A percentile compares a stretch with the other conserved stretches of the same genome.
phyloP scores from a whole-genome alignment of 2,113 vertebrate species.

The Hepsetus odoe region DNA sequence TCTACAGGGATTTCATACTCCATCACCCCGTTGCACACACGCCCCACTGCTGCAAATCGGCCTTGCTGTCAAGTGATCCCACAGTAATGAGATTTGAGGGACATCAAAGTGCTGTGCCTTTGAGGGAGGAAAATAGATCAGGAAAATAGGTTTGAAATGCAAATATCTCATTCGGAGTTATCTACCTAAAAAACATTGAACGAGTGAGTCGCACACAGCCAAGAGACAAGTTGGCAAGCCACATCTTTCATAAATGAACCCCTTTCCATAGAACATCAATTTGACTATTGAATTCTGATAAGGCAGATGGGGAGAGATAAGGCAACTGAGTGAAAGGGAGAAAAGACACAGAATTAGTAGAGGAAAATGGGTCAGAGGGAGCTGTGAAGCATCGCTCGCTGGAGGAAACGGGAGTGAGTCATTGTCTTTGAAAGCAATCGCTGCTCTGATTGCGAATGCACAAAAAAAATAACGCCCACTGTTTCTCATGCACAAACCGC shows the following conservation, averaged over 20 bases:
- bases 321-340: background rate
- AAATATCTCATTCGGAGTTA: slow-evolving; percentile 67
- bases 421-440: slow-evolving; percentile 25
- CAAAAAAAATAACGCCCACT: background rate
- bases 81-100: slow-evolving; percentile 78
- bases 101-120: slow-evolving; percentile 75
- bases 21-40: slow-evolving; percentile 59
- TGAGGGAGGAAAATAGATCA: slow-evolving; percentile 64
- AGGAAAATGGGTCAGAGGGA: slow-evolving; percentile 38
- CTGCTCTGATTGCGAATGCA: slow-evolving; percentile 10
- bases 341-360: slow-evolving; percentile 12
- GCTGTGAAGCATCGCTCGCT: slow-evolving; percentile 19
- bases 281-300: slow-evolving; percentile 13
- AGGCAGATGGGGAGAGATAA: background rate
- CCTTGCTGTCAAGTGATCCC: slow-evolving; percentile 55
- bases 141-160: slow-evolving; percentile 71
- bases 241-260: slow-evolving; percentile 4
- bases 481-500: background rate
- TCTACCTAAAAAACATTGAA: slow-evolving; percentile 55
- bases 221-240: slow-evolving; percentile 6
- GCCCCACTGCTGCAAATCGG: slow-evolving; percentile 62
- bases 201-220: background rate
- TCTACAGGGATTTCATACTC: slow-evolving; percentile 64
- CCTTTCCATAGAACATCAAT: slow-evolving; percentile 7
- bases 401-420: slow-evolving; percentile 13